A percentile compares a stretch with the other conserved stretches of the same genome.
Conservation (phyloP, 2,113 vertebrate genomes). For the Antechinus stuartii region DNA sequence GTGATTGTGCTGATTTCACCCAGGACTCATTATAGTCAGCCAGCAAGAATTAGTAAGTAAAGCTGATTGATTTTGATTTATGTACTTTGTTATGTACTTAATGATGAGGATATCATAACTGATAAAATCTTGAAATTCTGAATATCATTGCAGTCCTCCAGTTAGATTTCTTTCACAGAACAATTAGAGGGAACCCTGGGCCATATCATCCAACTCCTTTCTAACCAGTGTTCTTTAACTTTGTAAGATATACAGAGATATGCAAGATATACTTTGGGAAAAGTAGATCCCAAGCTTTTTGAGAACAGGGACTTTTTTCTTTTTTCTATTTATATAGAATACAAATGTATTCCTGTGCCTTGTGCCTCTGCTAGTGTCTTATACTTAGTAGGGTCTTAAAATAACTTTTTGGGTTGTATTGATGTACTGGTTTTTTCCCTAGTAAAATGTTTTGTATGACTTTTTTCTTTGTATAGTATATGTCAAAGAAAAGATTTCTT, state of each 20-base stretch:
- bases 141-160: background rate
- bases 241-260: background rate
- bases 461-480: background rate
- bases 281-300: background rate
- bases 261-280: no score
- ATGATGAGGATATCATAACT: background rate
- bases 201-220: background rate
- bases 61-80: constrained; percentile 44
- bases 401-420: background rate
- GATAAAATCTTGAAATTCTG: constrained; percentile 37
- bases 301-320: background rate
- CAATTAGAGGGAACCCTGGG: background rate
- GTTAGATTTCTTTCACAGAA: constrained; percentile 28
- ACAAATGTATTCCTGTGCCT: no score
- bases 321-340: background rate
- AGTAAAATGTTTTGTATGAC: background rate
- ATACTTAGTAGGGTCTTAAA: background rate
- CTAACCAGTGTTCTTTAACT: no score
- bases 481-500: background rate
- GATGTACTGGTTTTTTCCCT: background rate
- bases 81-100: constrained; percentile 3
- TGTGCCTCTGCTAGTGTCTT: background rate
- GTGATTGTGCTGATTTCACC: background rate
- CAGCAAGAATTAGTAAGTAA: constrained; percentile 41
- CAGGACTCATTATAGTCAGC: constrained; percentile 38